A percentile compares a stretch with the other conserved stretches of the same genome.
phyloP scores from a whole-genome alignment of 2,113 vertebrate species.

The Arenaria interpres region DNA sequence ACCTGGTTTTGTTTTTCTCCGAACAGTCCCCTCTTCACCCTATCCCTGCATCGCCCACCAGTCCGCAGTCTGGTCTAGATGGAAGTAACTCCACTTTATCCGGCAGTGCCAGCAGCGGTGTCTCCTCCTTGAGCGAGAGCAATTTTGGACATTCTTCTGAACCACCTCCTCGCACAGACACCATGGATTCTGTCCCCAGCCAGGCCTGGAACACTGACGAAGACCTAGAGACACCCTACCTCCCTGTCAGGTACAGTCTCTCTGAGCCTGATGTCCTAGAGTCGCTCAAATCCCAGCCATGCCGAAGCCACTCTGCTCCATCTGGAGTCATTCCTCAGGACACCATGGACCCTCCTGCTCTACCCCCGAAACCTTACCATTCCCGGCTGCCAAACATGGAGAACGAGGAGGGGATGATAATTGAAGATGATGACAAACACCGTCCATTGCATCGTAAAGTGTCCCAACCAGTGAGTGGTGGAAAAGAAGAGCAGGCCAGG shows the following conservation, averaged over 20 bases:
- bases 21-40: conserved; percentile 92
- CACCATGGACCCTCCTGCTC: conserved; percentile 82
- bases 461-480: conserved; percentile 83
- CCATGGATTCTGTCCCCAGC: conserved; percentile 90
- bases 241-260: conserved; percentile 92
- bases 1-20: conserved; percentile 46
- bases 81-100: conserved; percentile 96
- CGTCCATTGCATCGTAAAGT: conserved; percentile 85
- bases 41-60: conserved; percentile 93
- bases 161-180: conserved; percentile 86
- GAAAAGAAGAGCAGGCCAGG: conserved; percentile 88
- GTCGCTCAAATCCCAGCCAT: conserved; percentile 88
- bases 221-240: conserved; percentile 88
- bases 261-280: conserved; percentile 90
- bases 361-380: conserved; percentile 89
- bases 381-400: conserved; percentile 78
- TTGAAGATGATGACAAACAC: conserved; percentile 88
- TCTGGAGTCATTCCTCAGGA: conserved; percentile 85
- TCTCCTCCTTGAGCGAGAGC: conserved; percentile 94
- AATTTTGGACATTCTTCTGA: conserved; percentile 87
- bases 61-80: conserved; percentile 91
- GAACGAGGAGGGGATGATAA: conserved; percentile 83
- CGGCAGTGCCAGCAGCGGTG: conserved; percentile 94
- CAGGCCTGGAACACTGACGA: conserved; percentile 90
- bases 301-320: conserved; percentile 90